Evolutionary conservation across 2,888 invertebrate genomes (phyloP).

Genomic region (Lochmaea crataegi): DNA sequence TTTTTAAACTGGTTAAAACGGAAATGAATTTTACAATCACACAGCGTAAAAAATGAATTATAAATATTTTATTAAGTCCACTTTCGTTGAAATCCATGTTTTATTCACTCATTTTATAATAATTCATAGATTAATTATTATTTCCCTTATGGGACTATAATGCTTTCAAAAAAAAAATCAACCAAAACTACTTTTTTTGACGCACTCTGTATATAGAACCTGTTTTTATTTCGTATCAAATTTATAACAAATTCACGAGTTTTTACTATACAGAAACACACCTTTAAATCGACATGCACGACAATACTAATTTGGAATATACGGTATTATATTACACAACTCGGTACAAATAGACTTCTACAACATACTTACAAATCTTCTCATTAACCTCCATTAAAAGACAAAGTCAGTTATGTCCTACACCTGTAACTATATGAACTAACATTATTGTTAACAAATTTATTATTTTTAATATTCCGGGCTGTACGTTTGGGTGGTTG

Average conservation of each 20-base stretch:
- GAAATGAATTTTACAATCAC: conserved; percentile 6
- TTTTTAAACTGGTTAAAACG: conserved; percentile 9
- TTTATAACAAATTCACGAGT: conserved; percentile 4
- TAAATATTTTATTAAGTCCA: too few relatives aligned
- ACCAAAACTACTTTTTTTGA: not conserved
- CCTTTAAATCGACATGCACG: not conserved
- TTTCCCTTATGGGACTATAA: too few relatives aligned
- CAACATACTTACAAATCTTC: conserved; percentile 10
- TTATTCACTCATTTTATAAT: too few relatives aligned
- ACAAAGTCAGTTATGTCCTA: not conserved
- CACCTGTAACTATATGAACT: conserved; percentile 1
- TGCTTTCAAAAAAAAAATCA: too few relatives aligned
- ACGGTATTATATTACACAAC: conserved; percentile 9
- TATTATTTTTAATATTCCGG: too few relatives aligned
- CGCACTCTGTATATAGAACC: not conserved
- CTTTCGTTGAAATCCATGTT: too few relatives aligned
- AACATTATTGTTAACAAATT: not conserved
- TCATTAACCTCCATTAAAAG: conserved; percentile 17
- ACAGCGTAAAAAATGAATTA: not conserved
- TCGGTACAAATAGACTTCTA: too few relatives aligned
- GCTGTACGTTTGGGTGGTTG: too few relatives aligned
- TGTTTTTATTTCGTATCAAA: not conserved
- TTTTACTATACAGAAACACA: not conserved
- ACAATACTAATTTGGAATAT: not conserved
- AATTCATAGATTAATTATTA: too few relatives aligned